These are phyloP conservation scores for Philereme transversata DNA, from an alignment of 2,888 invertebrate genomes.

Conservation along the genomic window DNA sequence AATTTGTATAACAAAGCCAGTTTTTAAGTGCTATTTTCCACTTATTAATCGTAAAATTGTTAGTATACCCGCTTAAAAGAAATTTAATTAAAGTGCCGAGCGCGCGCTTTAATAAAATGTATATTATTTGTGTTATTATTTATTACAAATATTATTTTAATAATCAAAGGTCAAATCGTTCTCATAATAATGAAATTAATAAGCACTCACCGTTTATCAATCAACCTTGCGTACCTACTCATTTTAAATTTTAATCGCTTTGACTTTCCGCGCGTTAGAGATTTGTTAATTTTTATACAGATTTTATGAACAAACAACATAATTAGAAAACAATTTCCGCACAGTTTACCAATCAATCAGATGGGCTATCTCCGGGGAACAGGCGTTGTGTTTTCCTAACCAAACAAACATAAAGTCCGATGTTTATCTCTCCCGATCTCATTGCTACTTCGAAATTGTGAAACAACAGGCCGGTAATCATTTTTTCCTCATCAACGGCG, in stretches of 20 bases:
- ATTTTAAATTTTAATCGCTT: conserved; percentile 63
- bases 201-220: conserved; percentile 51
- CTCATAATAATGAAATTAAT: conserved; percentile 58
- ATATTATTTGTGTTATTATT: too few relatives aligned
- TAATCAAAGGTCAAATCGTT: conserved; percentile 30
- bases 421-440: conserved; percentile 35
- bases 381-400: conserved; percentile 34
- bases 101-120: background rate
- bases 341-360: conserved; percentile 36
- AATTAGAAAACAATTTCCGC: conserved; percentile 13
- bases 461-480: conserved; percentile 39
- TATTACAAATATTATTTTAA: too few relatives aligned
- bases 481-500: conserved; percentile 36
- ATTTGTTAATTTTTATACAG: conserved; percentile 32
- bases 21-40: background rate
- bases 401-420: conserved; percentile 32
- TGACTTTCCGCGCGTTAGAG: conserved; percentile 58
- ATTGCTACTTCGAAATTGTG: conserved; percentile 34
- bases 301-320: conserved; percentile 8
- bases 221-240: conserved; percentile 56
- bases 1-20: background rate
- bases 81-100: conserved; percentile 53
- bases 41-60: too few relatives aligned
- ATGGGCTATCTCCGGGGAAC: conserved; percentile 27
- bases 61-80: conserved; percentile 33